phyloP scores from a whole-genome alignment of 2,888 invertebrate genomes.

The Thelaira solivaga region DNA sequence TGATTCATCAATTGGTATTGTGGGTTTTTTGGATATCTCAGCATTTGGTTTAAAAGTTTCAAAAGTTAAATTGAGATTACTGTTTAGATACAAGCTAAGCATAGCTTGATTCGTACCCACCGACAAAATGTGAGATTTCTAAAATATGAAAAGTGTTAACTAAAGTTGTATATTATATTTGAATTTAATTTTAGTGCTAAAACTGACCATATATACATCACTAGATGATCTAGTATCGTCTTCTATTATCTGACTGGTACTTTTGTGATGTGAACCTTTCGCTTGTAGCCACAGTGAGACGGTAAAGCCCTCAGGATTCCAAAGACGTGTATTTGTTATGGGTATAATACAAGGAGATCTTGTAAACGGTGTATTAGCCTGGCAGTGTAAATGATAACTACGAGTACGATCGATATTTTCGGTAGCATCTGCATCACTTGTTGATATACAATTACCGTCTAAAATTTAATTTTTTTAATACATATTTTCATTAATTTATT shows the following conservation, averaged over 20 bases:
- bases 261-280: constrained; percentile 70
- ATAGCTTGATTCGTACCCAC: constrained; percentile 75
- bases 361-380: constrained; percentile 72
- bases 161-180: not conserved
- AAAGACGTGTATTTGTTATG: constrained; percentile 72
- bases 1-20: constrained; percentile 50
- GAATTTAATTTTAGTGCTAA: not conserved
- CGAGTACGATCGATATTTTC: constrained; percentile 74
- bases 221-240: constrained; percentile 71
- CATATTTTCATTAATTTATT: not conserved
- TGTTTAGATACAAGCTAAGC: constrained; percentile 73
- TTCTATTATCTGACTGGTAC: constrained; percentile 69
- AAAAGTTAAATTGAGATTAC: constrained; percentile 72
- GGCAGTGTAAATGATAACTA: constrained; percentile 71
- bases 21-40: constrained; percentile 64
- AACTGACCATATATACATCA: constrained; percentile 70
- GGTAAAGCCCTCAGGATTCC: constrained; percentile 73
- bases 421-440: constrained; percentile 68
- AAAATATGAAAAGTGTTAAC: not conserved
- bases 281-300: constrained; percentile 75
- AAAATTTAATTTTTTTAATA: constrained; percentile 13
- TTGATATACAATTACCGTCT: constrained; percentile 72
- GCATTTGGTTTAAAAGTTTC: constrained; percentile 74
- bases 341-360: constrained; percentile 75
- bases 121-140: constrained; percentile 75